Evolutionary conservation across 1,140 invertebrate genomes (phyloP).

Genomic region (Neodiprion virginianus): DNA sequence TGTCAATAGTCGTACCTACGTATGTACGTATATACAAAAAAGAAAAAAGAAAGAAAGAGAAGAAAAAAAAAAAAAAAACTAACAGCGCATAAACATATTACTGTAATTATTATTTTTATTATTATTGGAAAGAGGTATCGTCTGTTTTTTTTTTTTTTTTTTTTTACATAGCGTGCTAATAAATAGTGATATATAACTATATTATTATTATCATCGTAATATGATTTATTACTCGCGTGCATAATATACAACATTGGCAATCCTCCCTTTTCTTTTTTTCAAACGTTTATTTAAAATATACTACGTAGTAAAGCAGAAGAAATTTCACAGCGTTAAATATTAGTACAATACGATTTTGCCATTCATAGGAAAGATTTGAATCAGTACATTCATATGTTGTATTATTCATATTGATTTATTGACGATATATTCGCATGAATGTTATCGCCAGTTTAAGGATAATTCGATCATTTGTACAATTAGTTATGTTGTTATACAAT

Average conservation of each 20-base stretch:
- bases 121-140: neutral
- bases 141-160: conserved; percentile 12
- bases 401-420: too few relatives aligned
- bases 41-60: too few relatives aligned
- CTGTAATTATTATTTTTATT: neutral
- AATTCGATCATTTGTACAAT: neutral
- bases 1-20: conserved; percentile 19
- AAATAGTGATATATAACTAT: conserved; percentile 8
- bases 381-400: too few relatives aligned
- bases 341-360: too few relatives aligned
- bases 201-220: conserved; percentile 20
- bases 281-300: conserved; percentile 17
- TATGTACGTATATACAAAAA: conserved; percentile 8
- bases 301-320: neutral
- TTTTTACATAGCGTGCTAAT: conserved; percentile 21
- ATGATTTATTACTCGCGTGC: neutral
- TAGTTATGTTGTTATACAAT: neutral
- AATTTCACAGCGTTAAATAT: neutral
- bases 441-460: too few relatives aligned
- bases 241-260: too few relatives aligned
- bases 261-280: neutral
- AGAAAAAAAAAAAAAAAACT: neutral
- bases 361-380: too few relatives aligned
- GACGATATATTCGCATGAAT: too few relatives aligned
- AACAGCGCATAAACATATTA: neutral